Percentiles rank a stretch among this genome's conserved stretches.
Conservation (phyloP, 2,113 vertebrate species). For the Hydropotes inermis region DNA sequence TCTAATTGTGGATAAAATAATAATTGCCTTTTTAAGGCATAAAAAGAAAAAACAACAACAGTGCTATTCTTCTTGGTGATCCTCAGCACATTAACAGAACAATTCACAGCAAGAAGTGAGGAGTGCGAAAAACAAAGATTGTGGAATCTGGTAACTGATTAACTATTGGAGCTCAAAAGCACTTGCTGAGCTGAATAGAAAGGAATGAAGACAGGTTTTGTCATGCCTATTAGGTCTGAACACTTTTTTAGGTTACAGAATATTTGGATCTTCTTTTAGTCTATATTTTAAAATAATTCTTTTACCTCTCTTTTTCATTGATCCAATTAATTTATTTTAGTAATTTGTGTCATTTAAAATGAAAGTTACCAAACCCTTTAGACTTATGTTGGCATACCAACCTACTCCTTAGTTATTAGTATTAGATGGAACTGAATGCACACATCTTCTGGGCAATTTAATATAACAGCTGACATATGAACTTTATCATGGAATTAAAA, state of each 20-base stretch:
- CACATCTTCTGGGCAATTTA: constrained; percentile 1
- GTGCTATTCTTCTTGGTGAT: constrained; percentile 37
- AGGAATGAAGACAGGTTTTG: constrained; percentile 90
- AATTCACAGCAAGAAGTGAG: constrained; percentile 78
- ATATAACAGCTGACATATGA: neutral
- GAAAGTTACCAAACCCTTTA: constrained; percentile 2
- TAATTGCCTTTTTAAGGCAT: constrained; percentile 49
- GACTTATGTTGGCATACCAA: neutral
- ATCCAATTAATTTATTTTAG: constrained; percentile 37
- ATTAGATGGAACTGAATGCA: neutral
- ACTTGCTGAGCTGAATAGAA: constrained; percentile 84
- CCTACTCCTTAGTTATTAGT: neutral
- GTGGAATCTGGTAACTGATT: constrained; percentile 87
- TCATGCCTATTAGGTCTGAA: constrained; percentile 85
- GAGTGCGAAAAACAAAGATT: constrained; percentile 81
- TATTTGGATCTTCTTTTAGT: constrained; percentile 72
- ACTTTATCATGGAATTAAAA: constrained; percentile 34
- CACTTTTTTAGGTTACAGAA: constrained; percentile 77
- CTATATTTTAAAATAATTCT: constrained; percentile 62
- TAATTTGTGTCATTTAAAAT: constrained; percentile 43
- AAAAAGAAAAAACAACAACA: neutral
- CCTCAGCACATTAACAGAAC: constrained; percentile 70
- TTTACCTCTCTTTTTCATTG: constrained; percentile 4
- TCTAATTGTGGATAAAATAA: constrained; percentile 53
- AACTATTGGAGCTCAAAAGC: constrained; percentile 80